Evolutionary conservation across 2,113 vertebrate species (phyloP), one percentile per base, ranked within the genome.

Genomic region (Xyliphius kryptos): DNA sequence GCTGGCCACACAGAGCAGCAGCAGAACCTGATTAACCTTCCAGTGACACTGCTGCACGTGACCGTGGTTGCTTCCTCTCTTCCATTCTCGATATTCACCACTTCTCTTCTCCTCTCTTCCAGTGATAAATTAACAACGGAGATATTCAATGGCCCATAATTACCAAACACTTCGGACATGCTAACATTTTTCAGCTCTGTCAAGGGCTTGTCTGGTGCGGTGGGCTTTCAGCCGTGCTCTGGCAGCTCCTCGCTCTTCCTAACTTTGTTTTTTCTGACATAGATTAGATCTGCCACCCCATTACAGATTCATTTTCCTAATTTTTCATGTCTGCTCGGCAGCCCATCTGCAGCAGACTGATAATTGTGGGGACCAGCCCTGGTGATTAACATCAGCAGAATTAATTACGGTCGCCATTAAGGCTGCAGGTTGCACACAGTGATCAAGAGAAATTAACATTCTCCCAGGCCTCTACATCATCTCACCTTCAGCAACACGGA

Each of bases 311-410:
- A 97, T 98, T 98, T 98, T 98, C 92, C 93, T 97, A 98, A 97
- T 97, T 98, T 98, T 98, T 98, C 96, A 98, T 97, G 96, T 98
- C 96, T 95, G 91, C 89, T 88, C 93, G 83, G 89, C 89, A 89
- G 91, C 93, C 95, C 96, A 97, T 97, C 96, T 98, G 96, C 93
- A 93, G 91, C 85, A 89, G 91, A 86, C 93, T 98, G 96, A 98
- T 97, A 98, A 98, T 97, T 98, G 95, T 93, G 83, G 90, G 95
- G 93, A 92, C 92, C 94, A 92, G 92, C 96, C 96, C 95, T 92
- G 96, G 95, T 97, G 96, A 98, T 98, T 98, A 98, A 96, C 95
- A 98, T 98, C 96, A 97, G 94, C 96, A 97, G 96, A 98, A 97
- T 98, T 98, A 98, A 98, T 98, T 98, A 98, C 89, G 90, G 89